Percentiles rank a stretch among this genome's conserved stretches.
phyloP scores from a whole-genome alignment of 1,140 invertebrate species.

The Ptiloglossa arizonensis region DNA sequence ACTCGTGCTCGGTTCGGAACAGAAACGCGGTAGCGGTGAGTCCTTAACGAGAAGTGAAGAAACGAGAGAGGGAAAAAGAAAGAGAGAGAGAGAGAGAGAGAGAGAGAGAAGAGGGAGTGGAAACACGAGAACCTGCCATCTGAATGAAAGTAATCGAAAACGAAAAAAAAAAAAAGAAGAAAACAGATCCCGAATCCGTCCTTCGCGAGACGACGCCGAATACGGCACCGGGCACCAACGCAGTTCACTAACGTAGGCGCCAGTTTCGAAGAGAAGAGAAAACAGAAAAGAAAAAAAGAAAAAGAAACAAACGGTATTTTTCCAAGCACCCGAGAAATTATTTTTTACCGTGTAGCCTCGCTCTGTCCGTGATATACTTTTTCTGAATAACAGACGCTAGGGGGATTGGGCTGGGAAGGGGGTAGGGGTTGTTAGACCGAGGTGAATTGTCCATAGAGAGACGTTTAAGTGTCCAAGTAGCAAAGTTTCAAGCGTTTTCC shows the following conservation, averaged over 20 bases:
- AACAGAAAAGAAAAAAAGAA: neutral
- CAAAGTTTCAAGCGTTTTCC: slow-evolving; percentile 1
- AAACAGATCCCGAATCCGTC: slow-evolving; percentile 58
- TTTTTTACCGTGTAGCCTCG: slow-evolving; percentile 35
- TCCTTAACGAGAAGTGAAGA: too few species aligned
- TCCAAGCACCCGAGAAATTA: slow-evolving; percentile 27
- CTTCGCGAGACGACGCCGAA: slow-evolving; percentile 26
- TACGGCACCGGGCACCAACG: neutral
- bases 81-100: neutral
- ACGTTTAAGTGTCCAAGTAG: neutral
- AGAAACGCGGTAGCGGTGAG: too few species aligned
- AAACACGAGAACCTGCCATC: slow-evolving; percentile 34
- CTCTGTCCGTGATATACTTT: slow-evolving; percentile 30
- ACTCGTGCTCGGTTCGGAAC: neutral
- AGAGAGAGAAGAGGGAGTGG: neutral
- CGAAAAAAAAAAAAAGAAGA: too few species aligned
- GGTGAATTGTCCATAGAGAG: slow-evolving; percentile 2
- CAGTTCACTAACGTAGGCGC: slow-evolving; percentile 3
- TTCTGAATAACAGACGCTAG: neutral
- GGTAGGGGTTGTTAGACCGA: too few species aligned
- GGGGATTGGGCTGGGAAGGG: too few species aligned
- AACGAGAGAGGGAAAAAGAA: too few species aligned
- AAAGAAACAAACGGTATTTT: slow-evolving; percentile 33
- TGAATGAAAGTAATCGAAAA: slow-evolving; percentile 16
- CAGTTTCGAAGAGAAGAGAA: slow-evolving; percentile 1